Evolutionary conservation across 2,113 vertebrate genomes (phyloP).

Genomic region (Corythaeola cristata): DNA sequence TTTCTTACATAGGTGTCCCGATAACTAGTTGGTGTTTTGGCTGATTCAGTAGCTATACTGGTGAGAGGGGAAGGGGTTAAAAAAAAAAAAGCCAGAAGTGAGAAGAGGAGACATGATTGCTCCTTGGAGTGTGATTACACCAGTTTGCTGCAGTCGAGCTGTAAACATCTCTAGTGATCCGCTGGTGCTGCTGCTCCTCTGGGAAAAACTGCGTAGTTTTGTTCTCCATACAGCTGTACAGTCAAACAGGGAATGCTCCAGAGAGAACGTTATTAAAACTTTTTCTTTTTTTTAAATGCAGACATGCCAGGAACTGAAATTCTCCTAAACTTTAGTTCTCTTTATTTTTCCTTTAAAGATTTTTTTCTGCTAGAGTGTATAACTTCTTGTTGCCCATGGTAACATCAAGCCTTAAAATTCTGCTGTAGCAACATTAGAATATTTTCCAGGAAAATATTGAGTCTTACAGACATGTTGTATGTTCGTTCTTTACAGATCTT

Average conservation of each 20-base stretch:
- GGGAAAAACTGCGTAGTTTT: background rate
- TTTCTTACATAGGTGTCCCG: background rate
- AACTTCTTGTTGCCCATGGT: background rate
- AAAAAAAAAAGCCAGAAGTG: background rate
- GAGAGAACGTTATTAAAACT: background rate
- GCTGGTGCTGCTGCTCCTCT: background rate
- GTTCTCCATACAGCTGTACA: background rate
- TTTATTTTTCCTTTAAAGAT: background rate
- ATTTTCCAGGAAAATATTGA: background rate
- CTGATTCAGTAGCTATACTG: background rate
- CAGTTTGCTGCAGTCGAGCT: background rate
- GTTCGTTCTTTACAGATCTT: background rate
- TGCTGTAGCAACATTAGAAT: background rate
- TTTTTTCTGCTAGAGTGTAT: background rate
- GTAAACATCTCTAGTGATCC: background rate
- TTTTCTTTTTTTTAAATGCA: background rate
- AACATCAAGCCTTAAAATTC: background rate
- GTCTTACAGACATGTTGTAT: background rate
- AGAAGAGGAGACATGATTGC: background rate
- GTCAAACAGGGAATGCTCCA: fast-evolving
- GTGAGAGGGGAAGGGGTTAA: background rate
- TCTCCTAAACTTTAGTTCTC: background rate
- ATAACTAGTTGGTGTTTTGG: background rate
- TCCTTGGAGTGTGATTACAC: background rate
- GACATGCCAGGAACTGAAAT: background rate